Evolutionary conservation across 2,113 vertebrate species (phyloP), one percentile per base, ranked within the genome.

Genomic region (Epinephelus lanceolatus): DNA sequence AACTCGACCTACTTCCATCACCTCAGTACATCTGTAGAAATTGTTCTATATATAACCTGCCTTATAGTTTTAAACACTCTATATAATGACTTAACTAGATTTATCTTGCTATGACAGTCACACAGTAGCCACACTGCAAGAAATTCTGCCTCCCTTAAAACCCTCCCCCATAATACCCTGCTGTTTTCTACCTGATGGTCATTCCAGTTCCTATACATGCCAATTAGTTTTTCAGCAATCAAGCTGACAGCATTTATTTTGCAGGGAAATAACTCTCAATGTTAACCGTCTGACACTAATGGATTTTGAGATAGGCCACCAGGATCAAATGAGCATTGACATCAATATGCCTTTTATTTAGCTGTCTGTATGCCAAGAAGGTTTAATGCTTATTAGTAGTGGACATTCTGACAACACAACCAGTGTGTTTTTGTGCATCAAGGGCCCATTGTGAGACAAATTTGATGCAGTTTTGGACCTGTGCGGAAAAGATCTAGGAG

Each of bases 211-310:
- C 25, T 51, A 9, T 25, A 1, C n/a, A 70, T 70, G 1, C 52
- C 66, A 56, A 72, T 14, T 18, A 71, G 47, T 73, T 85, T 77
- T 40, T 19, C 49, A 57, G 6, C 72, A 63, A 27, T 56, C 47
- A 71, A 70, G 23, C 53, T 52, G 27, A 23, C 13, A 49, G 5
- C 8, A 25, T 63, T 23, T 40, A 25, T 60, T 42, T 71, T 25
- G 33, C 40, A n/a, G 23, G 19, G 14, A 62, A 69, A 52, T 17
- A 67, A 10, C 33, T 23, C 10, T 45, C 11, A 2, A 18, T 76
- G n/a, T 51, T 40, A 12, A 85, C 42, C 47, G 76, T 21, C 62
- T 51, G 71, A 77, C 3, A 52, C 13, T 21, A 6, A 40, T 49
- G 17, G n/a, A 52, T 80, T 85, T 83, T 62, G 78, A 61, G 55